A percentile compares a stretch with the other conserved stretches of the same genome.
Conservation (phyloP, 37 sponge, comb jelly and placozoan species). For the Cladorhizidae sp. region DNA sequence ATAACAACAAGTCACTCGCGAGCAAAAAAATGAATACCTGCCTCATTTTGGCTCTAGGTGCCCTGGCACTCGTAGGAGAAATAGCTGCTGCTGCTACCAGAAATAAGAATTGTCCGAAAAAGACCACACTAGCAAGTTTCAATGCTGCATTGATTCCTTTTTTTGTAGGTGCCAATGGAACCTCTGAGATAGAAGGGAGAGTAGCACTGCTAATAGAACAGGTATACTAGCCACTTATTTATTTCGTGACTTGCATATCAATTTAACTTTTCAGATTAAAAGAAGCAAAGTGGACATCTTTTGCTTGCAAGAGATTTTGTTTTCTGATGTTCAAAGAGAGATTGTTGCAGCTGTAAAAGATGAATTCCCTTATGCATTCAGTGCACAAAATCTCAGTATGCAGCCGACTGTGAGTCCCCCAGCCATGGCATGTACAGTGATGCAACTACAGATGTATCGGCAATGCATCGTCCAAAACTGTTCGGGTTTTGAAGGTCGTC, state of each 20-base stretch:
- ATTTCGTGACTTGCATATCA: not conserved
- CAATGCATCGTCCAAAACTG: not conserved
- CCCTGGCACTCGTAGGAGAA: not conserved
- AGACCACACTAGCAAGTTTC: slow-evolving; percentile 20
- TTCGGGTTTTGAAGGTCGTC: not conserved
- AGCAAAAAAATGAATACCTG: too few species aligned
- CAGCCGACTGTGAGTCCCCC: not conserved
- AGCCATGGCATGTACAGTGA: not conserved
- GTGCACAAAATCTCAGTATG: slow-evolving; percentile 1
- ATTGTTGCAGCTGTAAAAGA: not conserved
- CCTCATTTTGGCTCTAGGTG: not conserved
- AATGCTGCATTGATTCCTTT: slow-evolving; percentile 6
- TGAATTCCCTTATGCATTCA: slow-evolving; percentile 7
- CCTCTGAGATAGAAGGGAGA: slow-evolving; percentile 3
- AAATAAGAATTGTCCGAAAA: not conserved
- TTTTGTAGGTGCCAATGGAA: not conserved
- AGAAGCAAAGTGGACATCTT: slow-evolving; percentile 23
- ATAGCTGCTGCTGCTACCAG: too few species aligned
- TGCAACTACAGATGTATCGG: not conserved
- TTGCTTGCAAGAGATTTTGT: slow-evolving; percentile 22
- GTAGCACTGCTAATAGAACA: slow-evolving; percentile 4
- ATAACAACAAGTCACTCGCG: too few species aligned
- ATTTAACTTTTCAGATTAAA: not conserved
- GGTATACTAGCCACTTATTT: not conserved
- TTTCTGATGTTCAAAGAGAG: slow-evolving; percentile 8